Evolutionary conservation across 2,888 invertebrate genomes (phyloP).

Genomic region (Trachelus tabidus): DNA sequence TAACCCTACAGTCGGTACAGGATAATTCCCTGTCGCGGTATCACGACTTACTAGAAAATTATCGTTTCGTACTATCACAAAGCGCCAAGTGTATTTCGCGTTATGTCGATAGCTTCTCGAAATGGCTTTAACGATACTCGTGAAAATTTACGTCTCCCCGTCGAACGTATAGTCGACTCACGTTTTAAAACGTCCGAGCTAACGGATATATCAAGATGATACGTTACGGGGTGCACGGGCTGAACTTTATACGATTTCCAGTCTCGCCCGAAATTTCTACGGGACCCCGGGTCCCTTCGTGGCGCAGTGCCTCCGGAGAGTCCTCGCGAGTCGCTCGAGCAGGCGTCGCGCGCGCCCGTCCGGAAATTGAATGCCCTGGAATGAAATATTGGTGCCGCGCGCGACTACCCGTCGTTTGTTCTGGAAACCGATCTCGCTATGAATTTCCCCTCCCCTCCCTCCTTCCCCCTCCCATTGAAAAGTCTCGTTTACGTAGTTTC

Average conservation of each 20-base stretch:
- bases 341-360: conserved; percentile 13
- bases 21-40: background rate
- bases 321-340: background rate
- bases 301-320: background rate
- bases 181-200: background rate
- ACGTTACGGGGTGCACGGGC: background rate
- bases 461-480: rapidly evolving
- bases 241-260: background rate
- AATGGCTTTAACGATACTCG: too few species aligned
- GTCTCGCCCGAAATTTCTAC: background rate
- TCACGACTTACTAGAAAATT: background rate
- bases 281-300: background rate
- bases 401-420: background rate
- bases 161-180: background rate
- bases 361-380: conserved; percentile 56
- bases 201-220: background rate
- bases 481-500: background rate
- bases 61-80: background rate
- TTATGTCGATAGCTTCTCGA: background rate
- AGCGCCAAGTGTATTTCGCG: background rate
- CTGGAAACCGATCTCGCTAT: background rate
- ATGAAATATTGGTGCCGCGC: conserved; percentile 47
- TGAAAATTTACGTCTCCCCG: background rate
- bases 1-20: background rate
- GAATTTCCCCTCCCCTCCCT: background rate